Conservation (phyloP, 2,113 vertebrate genomes). For the Myiozetetes cayanensis region DNA sequence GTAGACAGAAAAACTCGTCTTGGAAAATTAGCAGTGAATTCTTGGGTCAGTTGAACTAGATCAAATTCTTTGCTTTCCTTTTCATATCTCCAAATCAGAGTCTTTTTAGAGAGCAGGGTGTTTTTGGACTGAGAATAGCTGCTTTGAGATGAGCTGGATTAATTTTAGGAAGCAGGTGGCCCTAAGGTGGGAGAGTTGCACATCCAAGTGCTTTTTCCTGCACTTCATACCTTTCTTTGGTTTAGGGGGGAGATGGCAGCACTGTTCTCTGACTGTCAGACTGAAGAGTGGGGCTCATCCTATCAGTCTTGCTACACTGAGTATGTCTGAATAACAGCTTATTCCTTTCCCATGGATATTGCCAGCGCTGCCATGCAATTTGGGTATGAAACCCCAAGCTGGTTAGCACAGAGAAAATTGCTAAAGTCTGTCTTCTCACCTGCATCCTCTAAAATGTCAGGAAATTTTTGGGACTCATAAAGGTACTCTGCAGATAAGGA, state of each 20-base stretch:
- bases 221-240: neutral
- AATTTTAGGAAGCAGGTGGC: neutral
- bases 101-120: neutral
- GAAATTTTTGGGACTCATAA: fast-evolving
- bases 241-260: neutral
- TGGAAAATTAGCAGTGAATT: neutral
- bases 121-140: neutral
- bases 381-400: neutral
- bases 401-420: neutral
- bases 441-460: neutral
- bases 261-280: neutral
- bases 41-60: neutral
- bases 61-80: neutral
- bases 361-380: neutral
- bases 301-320: neutral
- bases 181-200: neutral
- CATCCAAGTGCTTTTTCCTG: neutral
- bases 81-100: neutral
- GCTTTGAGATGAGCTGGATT: neutral
- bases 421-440: neutral
- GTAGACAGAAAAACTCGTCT: neutral
- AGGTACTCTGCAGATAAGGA: neutral
- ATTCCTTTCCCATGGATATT: neutral
- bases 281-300: neutral
- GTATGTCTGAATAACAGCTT: neutral